A percentile compares a stretch with the other conserved stretches of the same genome.
Conservation (phyloP, 2,113 vertebrate species). For the Orthonyx spaldingii region DNA sequence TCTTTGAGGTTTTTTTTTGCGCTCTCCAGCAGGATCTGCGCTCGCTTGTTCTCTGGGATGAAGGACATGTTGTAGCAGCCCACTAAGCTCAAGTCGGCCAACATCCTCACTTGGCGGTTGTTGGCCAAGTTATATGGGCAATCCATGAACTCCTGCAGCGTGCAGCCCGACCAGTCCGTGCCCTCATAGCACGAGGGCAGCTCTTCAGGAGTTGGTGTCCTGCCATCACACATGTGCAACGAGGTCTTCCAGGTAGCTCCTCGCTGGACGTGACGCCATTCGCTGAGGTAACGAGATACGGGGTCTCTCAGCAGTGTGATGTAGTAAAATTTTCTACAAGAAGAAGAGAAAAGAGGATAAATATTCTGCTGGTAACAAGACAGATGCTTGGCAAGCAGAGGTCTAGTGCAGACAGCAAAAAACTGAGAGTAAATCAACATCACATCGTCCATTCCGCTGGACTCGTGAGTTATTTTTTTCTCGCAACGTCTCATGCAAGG, state of each 20-base stretch:
- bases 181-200: slow-evolving; percentile 96
- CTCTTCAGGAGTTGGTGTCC: slow-evolving; percentile 93
- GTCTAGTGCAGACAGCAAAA: not conserved
- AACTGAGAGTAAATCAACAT: not conserved
- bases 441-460: not conserved
- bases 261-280: slow-evolving; percentile 96
- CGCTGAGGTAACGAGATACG: slow-evolving; percentile 95
- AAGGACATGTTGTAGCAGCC: slow-evolving; percentile 99
- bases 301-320: slow-evolving; percentile 96
- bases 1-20: slow-evolving; percentile 97
- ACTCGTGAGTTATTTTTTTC: not conserved
- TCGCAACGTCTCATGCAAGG: not conserved
- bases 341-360: not conserved
- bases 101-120: slow-evolving; percentile 96
- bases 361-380: not conserved
- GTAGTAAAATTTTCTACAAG: slow-evolving; percentile 94
- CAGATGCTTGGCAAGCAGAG: not conserved
- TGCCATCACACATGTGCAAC: slow-evolving; percentile 96
- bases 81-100: slow-evolving; percentile 94
- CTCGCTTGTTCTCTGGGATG: slow-evolving; percentile 90
- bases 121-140: slow-evolving; percentile 97
- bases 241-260: slow-evolving; percentile 98
- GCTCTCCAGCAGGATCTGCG: slow-evolving; percentile 92
- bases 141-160: slow-evolving; percentile 98
- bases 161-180: slow-evolving; percentile 96